Base-by-base conservation (phyloP, 2,888 invertebrate species). In the Hemaris fuciformis region DNA sequence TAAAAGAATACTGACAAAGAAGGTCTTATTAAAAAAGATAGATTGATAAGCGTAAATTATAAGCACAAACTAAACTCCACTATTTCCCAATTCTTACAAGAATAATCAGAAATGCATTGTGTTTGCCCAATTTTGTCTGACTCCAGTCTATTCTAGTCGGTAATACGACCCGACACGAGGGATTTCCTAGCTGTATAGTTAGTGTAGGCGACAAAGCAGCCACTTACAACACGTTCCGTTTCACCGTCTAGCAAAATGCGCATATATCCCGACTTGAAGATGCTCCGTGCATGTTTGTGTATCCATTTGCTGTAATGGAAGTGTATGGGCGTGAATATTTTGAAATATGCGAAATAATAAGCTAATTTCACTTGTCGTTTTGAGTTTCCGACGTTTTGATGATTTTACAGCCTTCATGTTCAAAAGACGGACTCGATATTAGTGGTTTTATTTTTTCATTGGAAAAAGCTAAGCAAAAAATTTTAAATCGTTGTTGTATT, bases 161-260 rank as follows among this genome's bases (percentile, higher is more conserved):
- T 79, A 79, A 79, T 75, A 70, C 77, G 73, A 73, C 70, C 66
- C 73, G 76, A 71, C 80, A 76, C 80, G 75, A 79, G 74, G 77
- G 78, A 84, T 83, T 79, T 81, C 74, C 78, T 74, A 73, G 68
- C 74, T 69, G 68, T 69, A n/a, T n/a, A n/a, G n/a, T n/a, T n/a
- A 66, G 67, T 68, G 69, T 67, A 66, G 66, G 70, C 77, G 77
- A 81, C 81, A 81, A 83, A 84, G 80, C 79, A 80, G 80, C 83
- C 86, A 87, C 87, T 88, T 84, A 83, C 76, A 68, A 64, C 71
- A 73, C 73, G 74, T 76, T 73, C 74, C 81, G 77, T 80, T 80
- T 77, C 76, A 74, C 75, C 78, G 79, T 81, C 77, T 80, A 81
- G 73, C 77, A 77, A 80, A 87, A 86, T 84, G 83, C 83, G 77